These are phyloP conservation scores for Teleogryllus oceanicus DNA, from an alignment of 2,888 invertebrate species.

Conservation along the genomic window DNA sequence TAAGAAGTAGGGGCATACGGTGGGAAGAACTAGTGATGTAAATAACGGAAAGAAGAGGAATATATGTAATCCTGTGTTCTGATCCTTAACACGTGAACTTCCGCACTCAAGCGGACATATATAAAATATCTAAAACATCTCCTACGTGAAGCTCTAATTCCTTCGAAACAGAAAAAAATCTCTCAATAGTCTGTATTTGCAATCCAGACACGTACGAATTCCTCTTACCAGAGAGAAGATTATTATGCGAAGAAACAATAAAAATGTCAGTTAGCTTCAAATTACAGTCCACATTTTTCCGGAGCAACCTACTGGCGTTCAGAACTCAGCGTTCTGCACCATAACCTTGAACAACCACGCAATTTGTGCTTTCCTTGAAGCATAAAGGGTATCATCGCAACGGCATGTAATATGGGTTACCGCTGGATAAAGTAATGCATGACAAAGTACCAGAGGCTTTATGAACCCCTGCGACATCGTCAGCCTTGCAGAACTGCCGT, in stretches of 20 bases:
- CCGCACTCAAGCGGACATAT: too few relatives aligned
- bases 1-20: too few relatives aligned
- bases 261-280: neutral
- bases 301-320: neutral
- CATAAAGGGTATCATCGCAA: neutral
- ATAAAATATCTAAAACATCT: too few relatives aligned
- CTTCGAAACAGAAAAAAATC: too few relatives aligned
- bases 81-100: too few relatives aligned
- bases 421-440: neutral
- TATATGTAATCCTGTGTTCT: too few relatives aligned
- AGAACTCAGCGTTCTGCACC: neutral
- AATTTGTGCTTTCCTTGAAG: neutral
- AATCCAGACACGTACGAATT: too few relatives aligned
- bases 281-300: neutral
- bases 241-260: neutral
- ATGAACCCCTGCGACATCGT: neutral
- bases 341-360: neutral
- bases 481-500: neutral
- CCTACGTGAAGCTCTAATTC: too few relatives aligned
- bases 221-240: neutral
- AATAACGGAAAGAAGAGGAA: too few relatives aligned
- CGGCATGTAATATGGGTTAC: conserved; percentile 18
- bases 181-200: too few relatives aligned
- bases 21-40: too few relatives aligned
- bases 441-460: conserved; percentile 3